Base-by-base conservation (phyloP, 2,797 vertebrate species). In the Psittacula echo region DNA sequence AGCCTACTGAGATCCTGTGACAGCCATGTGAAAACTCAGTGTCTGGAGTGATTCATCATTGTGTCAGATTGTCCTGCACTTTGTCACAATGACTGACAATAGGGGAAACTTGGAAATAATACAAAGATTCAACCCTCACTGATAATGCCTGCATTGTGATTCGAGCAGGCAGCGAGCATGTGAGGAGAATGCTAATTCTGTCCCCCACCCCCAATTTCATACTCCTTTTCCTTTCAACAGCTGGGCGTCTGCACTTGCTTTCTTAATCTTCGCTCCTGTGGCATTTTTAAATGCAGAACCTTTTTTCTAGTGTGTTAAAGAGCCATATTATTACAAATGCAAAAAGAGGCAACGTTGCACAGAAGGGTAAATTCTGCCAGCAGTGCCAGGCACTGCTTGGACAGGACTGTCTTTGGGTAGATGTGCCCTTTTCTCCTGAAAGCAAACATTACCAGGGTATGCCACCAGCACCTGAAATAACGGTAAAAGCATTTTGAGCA, bases 31-130 rank as follows among this genome's bases (percentile, higher is more conserved):
- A 98, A 97, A 98, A 98, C 98, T 98, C 98, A 98, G 95, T 98
- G 98, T 99, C 98, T 98, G 97, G 97, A 99, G 99, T 99, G 99
- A 99, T 99, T 99, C 98, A 99, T 99, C 99, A 99, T 99, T 98
- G 98, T 99, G 98, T 98, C 98, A 98, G 98, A 98, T 98, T 98
- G 98, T 98, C 99, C 98, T 98, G 98, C 98, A 98, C 98, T 98
- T 98, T 98, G 97, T 98, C 98, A 98, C 98, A 98, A 98, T 98
- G 98, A 98, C 98, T 98, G 98, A 99, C 98, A 98, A 97, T 98
- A 97, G 98, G 95, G 97, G 98, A 98, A 98, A 98, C 97, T 97
- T 98, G 97, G 98, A 98, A 98, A 98, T 97, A 98, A 98, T 98
- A 97, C 97, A 97, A 97, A 98, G 98, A 98, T 98, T 98, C 97